phyloP scores from a whole-genome alignment of 1,140 invertebrate species.

The Antheraea pernyi region DNA sequence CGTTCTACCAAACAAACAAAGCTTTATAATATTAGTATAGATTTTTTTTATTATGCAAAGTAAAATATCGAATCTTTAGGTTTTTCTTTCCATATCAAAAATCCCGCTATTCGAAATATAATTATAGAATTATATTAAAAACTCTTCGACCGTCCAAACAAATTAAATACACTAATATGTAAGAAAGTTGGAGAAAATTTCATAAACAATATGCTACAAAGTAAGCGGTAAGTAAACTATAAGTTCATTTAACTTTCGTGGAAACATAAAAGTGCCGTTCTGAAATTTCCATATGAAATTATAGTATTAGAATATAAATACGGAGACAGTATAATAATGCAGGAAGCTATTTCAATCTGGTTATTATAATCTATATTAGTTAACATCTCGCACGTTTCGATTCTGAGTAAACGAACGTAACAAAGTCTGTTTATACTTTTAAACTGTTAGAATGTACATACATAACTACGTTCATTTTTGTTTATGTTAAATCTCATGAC shows the following conservation, averaged over 20 bases:
- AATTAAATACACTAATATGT: background rate
- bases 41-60: too few species aligned
- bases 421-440: conserved; percentile 20
- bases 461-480: too few species aligned
- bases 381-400: conserved; percentile 43
- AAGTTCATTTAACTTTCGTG: conserved; percentile 25
- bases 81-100: too few species aligned
- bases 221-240: background rate
- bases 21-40: too few species aligned
- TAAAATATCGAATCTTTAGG: too few species aligned
- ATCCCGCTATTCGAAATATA: too few species aligned
- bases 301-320: conserved; percentile 34
- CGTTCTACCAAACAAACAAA: too few species aligned
- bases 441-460: too few species aligned
- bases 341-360: conserved; percentile 34
- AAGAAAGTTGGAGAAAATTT: background rate
- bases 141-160: background rate
- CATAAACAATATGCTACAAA: background rate
- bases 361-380: conserved; percentile 63
- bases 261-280: conserved; percentile 31
- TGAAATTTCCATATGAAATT: conserved; percentile 56
- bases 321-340: conserved; percentile 38
- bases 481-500: too few species aligned
- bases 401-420: conserved; percentile 50
- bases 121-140: background rate